A percentile compares a stretch with the other conserved stretches of the same genome.
These are phyloP conservation scores for Tapirus terrestris DNA, from an alignment of 2,113 vertebrate species.

Conservation along the genomic window DNA sequence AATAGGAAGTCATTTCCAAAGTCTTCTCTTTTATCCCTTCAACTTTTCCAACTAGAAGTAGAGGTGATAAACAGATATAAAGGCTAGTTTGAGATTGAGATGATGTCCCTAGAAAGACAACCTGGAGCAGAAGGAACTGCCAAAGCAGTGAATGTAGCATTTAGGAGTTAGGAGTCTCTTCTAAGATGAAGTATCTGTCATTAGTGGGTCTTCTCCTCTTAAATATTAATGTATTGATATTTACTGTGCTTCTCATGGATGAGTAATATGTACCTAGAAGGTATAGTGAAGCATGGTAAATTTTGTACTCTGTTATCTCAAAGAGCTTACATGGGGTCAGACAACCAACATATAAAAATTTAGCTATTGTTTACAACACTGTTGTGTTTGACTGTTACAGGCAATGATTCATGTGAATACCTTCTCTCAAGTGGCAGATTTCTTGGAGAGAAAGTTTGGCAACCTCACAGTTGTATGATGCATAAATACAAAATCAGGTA, in stretches of 20 bases:
- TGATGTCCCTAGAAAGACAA: neutral
- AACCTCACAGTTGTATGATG: conserved; percentile 99
- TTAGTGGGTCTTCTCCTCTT: neutral
- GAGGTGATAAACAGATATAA: neutral
- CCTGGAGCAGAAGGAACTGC: neutral
- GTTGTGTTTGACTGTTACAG: conserved; percentile 84
- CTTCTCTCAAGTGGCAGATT: conserved; percentile 97
- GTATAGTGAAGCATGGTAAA: conserved; percentile 6
- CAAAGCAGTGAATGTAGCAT: neutral
- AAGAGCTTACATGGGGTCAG: neutral
- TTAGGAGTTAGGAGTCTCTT: neutral
- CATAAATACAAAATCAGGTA: conserved; percentile 97
- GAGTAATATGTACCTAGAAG: neutral
- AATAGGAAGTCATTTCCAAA: neutral
- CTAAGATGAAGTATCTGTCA: neutral
- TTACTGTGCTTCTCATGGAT: neutral
- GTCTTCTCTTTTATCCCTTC: neutral
- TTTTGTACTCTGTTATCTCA: neutral
- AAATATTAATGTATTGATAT: neutral
- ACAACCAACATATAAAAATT: neutral
- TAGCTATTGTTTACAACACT: neutral
- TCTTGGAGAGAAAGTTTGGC: conserved; percentile 97
- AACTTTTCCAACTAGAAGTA: neutral
- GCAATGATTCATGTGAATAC: conserved; percentile 95
- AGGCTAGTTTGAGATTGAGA: neutral